These are phyloP conservation scores for Thalassarche chlororhynchos DNA, from an alignment of 2,113 vertebrate genomes.

Conservation along the genomic window DNA sequence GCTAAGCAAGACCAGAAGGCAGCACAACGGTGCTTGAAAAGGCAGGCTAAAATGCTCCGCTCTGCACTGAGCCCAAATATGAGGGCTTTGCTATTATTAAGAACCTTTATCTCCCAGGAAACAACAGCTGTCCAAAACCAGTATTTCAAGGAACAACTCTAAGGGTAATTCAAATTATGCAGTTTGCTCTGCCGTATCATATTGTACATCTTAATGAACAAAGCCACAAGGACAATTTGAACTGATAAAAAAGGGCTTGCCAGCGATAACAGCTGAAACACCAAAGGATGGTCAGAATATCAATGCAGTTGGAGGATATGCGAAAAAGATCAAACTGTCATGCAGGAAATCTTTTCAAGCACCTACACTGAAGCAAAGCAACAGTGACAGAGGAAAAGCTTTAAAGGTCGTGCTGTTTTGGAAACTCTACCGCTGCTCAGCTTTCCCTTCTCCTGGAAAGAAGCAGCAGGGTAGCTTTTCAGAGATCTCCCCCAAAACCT, in stretches of 20 bases:
- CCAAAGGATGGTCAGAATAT: not conserved
- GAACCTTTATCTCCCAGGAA: constrained; percentile 1
- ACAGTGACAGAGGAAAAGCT: not conserved
- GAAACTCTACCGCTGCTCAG: not conserved
- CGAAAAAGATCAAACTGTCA: not conserved
- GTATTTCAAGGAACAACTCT: not conserved
- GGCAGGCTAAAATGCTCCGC: not conserved
- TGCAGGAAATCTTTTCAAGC: not conserved
- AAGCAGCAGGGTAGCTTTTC: not conserved
- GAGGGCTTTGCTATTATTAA: not conserved
- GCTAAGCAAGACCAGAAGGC: not conserved
- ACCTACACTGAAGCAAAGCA: not conserved
- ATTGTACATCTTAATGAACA: constrained; percentile 56
- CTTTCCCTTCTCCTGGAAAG: not conserved
- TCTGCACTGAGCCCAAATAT: rapidly evolving
- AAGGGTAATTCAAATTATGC: constrained; percentile 33
- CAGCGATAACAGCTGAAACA: not conserved
- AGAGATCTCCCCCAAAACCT: not conserved
- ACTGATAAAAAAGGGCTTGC: not conserved
- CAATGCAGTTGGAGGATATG: not conserved
- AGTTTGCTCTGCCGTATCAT: not conserved
- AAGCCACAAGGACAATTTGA: constrained; percentile 52
- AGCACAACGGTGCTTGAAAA: not conserved
- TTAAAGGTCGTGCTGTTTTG: not conserved
- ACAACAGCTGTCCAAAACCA: not conserved